phyloP scores from a whole-genome alignment of 2,797 vertebrate species.

The Sebastes cheni region DNA sequence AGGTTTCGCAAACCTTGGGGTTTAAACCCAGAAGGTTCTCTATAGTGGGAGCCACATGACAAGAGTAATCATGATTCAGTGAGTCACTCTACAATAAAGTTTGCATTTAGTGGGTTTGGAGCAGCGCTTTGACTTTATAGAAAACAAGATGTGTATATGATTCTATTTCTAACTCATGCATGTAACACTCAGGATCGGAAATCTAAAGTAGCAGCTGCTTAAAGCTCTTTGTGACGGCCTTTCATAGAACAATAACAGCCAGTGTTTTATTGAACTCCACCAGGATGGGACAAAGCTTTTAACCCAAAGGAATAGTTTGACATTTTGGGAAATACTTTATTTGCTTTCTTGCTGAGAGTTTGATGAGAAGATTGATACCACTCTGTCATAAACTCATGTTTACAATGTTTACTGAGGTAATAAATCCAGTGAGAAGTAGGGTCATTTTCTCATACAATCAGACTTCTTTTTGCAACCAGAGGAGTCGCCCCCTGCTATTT shows the following conservation, averaged over 20 bases:
- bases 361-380: neutral
- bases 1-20: conserved; percentile 8
- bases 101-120: conserved; percentile 20
- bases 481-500: neutral
- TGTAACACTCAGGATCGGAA: neutral
- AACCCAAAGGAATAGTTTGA: neutral
- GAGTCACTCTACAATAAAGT: conserved; percentile 20
- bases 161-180: conserved; percentile 1
- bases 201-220: neutral
- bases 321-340: neutral
- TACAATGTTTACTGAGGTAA: neutral
- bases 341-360: neutral
- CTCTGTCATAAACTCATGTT: neutral
- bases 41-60: conserved; percentile 33
- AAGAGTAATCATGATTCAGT: conserved; percentile 10
- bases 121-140: conserved; percentile 7
- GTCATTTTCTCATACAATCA: no score
- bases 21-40: conserved; percentile 1
- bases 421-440: no score
- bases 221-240: neutral
- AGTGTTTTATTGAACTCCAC: neutral
- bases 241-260: neutral
- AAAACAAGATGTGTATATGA: neutral
- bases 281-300: neutral
- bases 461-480: no score